Evolutionary conservation across 1,140 invertebrate species (phyloP).

Genomic region (Charaxes varanes): DNA sequence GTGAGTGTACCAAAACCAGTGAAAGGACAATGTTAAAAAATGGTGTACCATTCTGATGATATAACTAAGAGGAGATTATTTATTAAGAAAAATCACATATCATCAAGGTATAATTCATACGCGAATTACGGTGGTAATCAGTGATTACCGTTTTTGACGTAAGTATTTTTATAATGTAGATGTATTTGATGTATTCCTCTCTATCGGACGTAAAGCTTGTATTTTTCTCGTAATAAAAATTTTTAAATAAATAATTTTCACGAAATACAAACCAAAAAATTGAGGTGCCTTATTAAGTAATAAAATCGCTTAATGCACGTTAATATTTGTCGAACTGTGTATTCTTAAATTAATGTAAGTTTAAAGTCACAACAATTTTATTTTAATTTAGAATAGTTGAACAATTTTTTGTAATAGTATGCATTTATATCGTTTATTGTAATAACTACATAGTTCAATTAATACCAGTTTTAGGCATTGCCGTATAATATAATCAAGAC

Average conservation of each 20-base stretch:
- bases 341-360: constrained; percentile 25
- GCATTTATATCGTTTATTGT: constrained; percentile 35
- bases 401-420: constrained; percentile 20
- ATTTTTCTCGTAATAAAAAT: constrained; percentile 17
- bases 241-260: no score
- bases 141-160: constrained; percentile 3
- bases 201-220: constrained; percentile 8
- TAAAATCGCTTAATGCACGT: constrained; percentile 23
- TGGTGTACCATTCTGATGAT: no score
- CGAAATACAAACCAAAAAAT: constrained; percentile 50
- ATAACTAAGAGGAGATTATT: no score
- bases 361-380: constrained; percentile 31
- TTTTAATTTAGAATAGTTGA: constrained; percentile 12
- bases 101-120: no score
- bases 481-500: no score
- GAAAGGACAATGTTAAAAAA: no score
- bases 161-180: not conserved
- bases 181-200: constrained; percentile 6
- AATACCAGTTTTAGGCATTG: constrained; percentile 12
- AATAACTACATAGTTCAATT: constrained; percentile 11
- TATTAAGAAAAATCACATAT: no score
- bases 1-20: no score
- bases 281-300: constrained; percentile 55
- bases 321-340: constrained; percentile 22
- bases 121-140: not conserved